Percentiles rank a stretch among this genome's conserved stretches.
These are phyloP conservation scores for Epinephelus cyanopodus DNA, from an alignment of 2,113 vertebrate species.

Conservation along the genomic window DNA sequence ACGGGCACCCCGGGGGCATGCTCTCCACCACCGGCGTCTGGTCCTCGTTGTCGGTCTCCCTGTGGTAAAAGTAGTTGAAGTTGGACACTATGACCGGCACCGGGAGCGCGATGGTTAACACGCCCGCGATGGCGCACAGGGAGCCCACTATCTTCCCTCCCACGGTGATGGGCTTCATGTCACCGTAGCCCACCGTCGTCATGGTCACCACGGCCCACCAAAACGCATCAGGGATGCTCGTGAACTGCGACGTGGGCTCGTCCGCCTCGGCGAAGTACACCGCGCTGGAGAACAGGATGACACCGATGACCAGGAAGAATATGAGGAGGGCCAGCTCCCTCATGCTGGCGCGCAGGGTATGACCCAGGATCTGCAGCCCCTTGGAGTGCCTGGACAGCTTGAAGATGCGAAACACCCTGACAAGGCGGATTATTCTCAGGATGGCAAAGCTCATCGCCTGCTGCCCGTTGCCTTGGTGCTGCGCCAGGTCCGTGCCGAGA, in stretches of 20 bases:
- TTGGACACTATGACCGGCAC: conserved; percentile 99
- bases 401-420: conserved; percentile 98
- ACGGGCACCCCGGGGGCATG: conserved; percentile 91
- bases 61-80: conserved; percentile 99
- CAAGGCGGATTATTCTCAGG: conserved; percentile 96
- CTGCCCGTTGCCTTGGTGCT: conserved; percentile 91
- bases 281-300: conserved; percentile 98
- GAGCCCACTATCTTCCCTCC: conserved; percentile 99
- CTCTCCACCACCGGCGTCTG: conserved; percentile 91
- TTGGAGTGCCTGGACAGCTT: conserved; percentile 98
- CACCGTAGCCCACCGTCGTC: conserved; percentile 99
- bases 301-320: conserved; percentile 98
- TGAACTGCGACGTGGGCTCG: conserved; percentile 96
- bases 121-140: conserved; percentile 97
- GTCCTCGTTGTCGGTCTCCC: conserved; percentile 97
- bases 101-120: conserved; percentile 97
- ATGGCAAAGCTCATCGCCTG: conserved; percentile 99
- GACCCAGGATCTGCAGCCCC: conserved; percentile 98
- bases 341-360: conserved; percentile 97
- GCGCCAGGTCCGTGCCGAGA: conserved; percentile 95
- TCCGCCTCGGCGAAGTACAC: conserved; percentile 99
- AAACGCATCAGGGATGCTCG: conserved; percentile 98
- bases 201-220: conserved; percentile 99
- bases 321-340: conserved; percentile 97
- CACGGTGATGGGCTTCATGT: conserved; percentile 99